Evolutionary conservation across 2,888 invertebrate genomes (phyloP), one percentile per base, ranked within the genome.

Genomic region (Doris montereyensis): DNA sequence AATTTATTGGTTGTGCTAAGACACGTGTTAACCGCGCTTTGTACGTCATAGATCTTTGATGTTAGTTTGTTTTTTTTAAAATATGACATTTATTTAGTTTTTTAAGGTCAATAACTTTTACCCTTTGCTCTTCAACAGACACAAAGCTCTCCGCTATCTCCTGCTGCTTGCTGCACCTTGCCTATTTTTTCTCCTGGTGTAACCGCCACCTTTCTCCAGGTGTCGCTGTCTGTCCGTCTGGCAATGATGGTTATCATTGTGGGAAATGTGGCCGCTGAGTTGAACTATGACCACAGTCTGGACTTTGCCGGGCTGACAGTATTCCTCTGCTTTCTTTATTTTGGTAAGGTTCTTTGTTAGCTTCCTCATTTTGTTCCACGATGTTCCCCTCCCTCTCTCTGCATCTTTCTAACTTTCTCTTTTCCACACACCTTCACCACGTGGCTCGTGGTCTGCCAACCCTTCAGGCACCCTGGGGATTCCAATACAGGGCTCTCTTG

Each of bases 181-280:
- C 85, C n/a, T 90, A 88, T 83, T 87, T 89, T 77, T 82, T 90
- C 62, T n/a, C n/a, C n/a, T n/a, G n/a, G n/a, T n/a, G n/a, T 89
- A 17, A 83, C 87, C 2, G 87, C 87, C 2, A 83, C 88, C n/a
- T 89, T 89, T 81, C 86, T 90, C 34, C 87, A 89, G 75, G 84
- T 87, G 0, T 88, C 89, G 0, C 58, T 84, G 28, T 81, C 87
- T 34, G 85, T 88, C 10, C 84, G 89, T 8, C 77, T 88, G 5
- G 70, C 86, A 2, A 81, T 89, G 58, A 83, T 90, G 73, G 74
- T 86, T 13, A 83, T 88, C 1, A 87, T 89, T 0, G 83, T 87
- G 3, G 79, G 86, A 8, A 90, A 90, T 77, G 87, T 87, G n/a
- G 83, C 85, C 2, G 85, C 87, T 21, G 88, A 88, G 79, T 82